Evolutionary conservation across 2,113 vertebrate species (phyloP).

Genomic region (Phylloscopus trochilus): DNA sequence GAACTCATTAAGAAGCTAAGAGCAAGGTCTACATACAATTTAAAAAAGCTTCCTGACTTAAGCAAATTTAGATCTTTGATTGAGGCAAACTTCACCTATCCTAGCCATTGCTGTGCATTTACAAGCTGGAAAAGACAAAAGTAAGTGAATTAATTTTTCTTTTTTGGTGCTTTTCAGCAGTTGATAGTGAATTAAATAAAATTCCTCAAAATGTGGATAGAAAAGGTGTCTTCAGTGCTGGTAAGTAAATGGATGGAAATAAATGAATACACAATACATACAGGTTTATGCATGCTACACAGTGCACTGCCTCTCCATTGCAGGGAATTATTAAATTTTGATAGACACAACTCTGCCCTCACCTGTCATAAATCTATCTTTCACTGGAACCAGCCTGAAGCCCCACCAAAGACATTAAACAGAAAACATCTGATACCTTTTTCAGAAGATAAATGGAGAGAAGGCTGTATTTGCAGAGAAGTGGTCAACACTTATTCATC

Average conservation of each 20-base stretch:
- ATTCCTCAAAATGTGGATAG: neutral
- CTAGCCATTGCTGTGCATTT: conserved; percentile 95
- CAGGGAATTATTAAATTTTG: neutral
- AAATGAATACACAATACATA: neutral
- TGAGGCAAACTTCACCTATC: conserved; percentile 89
- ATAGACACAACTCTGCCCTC: neutral
- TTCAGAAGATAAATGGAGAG: neutral
- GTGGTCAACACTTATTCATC: neutral
- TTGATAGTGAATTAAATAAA: neutral
- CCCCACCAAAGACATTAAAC: neutral
- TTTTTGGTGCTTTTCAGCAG: neutral
- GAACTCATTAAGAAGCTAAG: conserved; percentile 80
- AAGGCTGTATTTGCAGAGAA: neutral
- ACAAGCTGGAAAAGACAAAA: conserved; percentile 76
- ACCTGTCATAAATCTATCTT: neutral
- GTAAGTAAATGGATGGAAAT: neutral
- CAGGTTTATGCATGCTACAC: neutral
- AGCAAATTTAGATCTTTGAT: conserved; percentile 80
- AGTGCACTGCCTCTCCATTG: neutral
- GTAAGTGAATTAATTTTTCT: conserved; percentile 65
- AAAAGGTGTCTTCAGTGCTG: neutral
- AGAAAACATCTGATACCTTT: neutral
- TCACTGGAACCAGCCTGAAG: neutral
- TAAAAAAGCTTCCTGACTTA: conserved; percentile 87
- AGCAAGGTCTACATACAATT: conserved; percentile 78